Conservation (phyloP, 2,888 invertebrate genomes). For the Sussaba pulchella region DNA sequence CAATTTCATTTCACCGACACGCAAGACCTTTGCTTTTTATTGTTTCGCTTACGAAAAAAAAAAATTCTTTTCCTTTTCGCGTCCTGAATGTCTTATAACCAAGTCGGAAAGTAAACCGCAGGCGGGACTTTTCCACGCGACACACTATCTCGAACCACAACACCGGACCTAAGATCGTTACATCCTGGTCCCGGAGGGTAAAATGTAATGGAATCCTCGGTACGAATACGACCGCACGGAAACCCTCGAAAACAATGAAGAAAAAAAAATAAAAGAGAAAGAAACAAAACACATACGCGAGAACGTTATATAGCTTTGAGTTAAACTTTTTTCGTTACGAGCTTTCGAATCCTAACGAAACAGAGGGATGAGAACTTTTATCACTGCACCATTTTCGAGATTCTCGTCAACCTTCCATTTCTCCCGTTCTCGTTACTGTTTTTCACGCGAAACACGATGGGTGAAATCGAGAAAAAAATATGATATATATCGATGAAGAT, state of each 20-base stretch:
- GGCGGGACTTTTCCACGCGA: slow-evolving; percentile 4
- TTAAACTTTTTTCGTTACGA: neutral
- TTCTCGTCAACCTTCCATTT: neutral
- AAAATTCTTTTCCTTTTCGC: too few relatives aligned
- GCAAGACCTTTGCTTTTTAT: slow-evolving; percentile 8
- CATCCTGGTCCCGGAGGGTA: neutral
- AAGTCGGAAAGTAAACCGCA: neutral
- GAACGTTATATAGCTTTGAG: neutral
- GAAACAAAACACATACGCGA: too few relatives aligned
- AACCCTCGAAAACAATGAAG: slow-evolving; percentile 6
- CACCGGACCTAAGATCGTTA: slow-evolving; percentile 3
- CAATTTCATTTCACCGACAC: neutral
- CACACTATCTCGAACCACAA: slow-evolving; percentile 16
- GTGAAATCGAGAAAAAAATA: too few relatives aligned
- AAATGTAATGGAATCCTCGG: neutral
- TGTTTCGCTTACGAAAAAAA: neutral
- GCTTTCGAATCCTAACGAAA: neutral
- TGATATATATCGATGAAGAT: too few relatives aligned
- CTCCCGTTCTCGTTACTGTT: neutral
- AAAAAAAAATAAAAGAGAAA: neutral
- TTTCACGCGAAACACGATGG: neutral
- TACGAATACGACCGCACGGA: neutral
- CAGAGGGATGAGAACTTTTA: slow-evolving; percentile 2
- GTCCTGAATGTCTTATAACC: slow-evolving; percentile 1
- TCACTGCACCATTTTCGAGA: neutral